These are phyloP conservation scores for Urechis unicinctus DNA, from an alignment of 2,888 invertebrate genomes.

Conservation along the genomic window DNA sequence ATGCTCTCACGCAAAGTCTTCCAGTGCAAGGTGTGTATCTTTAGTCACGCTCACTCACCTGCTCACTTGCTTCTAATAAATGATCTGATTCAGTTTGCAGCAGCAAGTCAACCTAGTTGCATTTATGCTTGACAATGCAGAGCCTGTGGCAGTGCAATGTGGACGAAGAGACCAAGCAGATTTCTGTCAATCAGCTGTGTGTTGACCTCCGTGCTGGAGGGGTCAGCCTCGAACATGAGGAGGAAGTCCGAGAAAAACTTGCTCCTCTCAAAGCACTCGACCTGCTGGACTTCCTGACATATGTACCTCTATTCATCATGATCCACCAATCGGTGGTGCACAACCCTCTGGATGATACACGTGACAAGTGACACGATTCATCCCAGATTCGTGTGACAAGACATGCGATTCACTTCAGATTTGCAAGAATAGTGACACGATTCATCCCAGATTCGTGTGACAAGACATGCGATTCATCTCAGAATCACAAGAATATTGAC, in stretches of 20 bases:
- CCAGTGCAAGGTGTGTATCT: slow-evolving; percentile 36
- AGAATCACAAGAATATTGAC: too few species aligned
- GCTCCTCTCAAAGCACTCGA: slow-evolving; percentile 33
- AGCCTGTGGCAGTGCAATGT: slow-evolving; percentile 47
- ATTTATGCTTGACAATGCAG: slow-evolving; percentile 25
- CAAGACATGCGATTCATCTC: too few species aligned
- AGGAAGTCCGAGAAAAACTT: slow-evolving; percentile 37
- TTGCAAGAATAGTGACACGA: too few species aligned
- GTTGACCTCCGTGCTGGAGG: slow-evolving; percentile 46
- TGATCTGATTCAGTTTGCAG: neutral
- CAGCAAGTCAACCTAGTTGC: too few species aligned
- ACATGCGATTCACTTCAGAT: too few species aligned
- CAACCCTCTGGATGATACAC: slow-evolving; percentile 38
- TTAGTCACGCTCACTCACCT: neutral
- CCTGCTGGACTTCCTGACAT: slow-evolving; percentile 45
- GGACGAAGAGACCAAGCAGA: slow-evolving; percentile 36
- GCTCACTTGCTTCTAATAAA: neutral
- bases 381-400: too few species aligned
- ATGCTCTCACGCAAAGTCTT: slow-evolving; percentile 41
- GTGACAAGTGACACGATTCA: slow-evolving; percentile 25
- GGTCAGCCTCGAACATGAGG: slow-evolving; percentile 36
- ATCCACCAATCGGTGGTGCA: slow-evolving; percentile 42
- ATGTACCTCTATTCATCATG: slow-evolving; percentile 47
- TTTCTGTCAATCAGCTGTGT: slow-evolving; percentile 39
- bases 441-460: too few species aligned